Percentiles rank a stretch among this genome's conserved stretches.
phyloP scores from a whole-genome alignment of 2,888 invertebrate genomes.

The Noctua janthe region DNA sequence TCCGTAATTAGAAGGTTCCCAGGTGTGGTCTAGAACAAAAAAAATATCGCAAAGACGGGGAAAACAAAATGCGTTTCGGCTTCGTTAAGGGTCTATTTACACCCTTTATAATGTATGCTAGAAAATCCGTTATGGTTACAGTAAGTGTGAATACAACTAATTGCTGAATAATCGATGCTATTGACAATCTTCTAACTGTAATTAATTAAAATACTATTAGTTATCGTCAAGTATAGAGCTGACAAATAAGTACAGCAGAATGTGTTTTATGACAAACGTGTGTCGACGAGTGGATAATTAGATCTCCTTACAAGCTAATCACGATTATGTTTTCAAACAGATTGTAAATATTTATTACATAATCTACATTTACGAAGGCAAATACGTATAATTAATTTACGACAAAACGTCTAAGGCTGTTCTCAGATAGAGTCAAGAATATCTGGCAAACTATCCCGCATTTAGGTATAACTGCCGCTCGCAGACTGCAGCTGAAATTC shows the following conservation, averaged over 20 bases:
- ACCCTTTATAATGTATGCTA: background rate
- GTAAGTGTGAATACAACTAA: constrained; percentile 39
- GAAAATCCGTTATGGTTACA: background rate
- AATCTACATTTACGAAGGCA: constrained; percentile 38
- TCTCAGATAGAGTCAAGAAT: background rate
- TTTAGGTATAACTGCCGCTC: background rate
- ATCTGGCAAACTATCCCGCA: background rate
- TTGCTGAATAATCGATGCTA: constrained; percentile 22
- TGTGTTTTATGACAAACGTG: constrained; percentile 28
- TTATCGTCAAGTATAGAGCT: constrained; percentile 29
- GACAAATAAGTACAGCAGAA: constrained; percentile 52
- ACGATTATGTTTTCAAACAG: constrained; percentile 41
- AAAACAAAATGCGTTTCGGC: no score
- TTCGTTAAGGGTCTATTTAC: no score
- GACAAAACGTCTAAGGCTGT: background rate
- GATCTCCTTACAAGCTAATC: constrained; percentile 48
- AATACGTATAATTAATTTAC: constrained; percentile 25
- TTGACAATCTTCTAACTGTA: constrained; percentile 24
- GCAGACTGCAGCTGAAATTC: background rate
- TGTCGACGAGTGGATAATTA: constrained; percentile 42
- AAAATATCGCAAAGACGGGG: no score
- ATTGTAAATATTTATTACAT: constrained; percentile 52
- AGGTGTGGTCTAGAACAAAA: no score
- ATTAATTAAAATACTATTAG: constrained; percentile 57
- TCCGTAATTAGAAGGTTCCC: no score